Percentiles rank a stretch among this genome's conserved stretches.
Evolutionary conservation across 2,888 invertebrate genomes (phyloP).

Genomic region (Drosophila pegasa): DNA sequence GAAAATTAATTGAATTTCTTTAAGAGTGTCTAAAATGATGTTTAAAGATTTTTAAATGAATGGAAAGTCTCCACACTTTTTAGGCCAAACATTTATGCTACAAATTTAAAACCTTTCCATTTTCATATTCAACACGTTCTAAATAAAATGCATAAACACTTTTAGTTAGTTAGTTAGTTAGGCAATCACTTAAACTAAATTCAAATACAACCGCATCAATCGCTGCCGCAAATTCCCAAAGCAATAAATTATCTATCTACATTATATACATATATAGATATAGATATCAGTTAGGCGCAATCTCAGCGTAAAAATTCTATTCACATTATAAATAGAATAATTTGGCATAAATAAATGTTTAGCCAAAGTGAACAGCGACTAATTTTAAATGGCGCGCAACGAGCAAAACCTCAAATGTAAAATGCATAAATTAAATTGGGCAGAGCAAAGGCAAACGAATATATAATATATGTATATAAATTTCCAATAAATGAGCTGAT

Average conservation of each 20-base stretch:
- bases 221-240: constrained; percentile 26
- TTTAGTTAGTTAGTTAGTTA: not conserved
- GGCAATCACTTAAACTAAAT: constrained; percentile 15
- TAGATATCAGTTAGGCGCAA: constrained; percentile 19
- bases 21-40: not conserved
- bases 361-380: constrained; percentile 43
- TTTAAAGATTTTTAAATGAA: too few species aligned
- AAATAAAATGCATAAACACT: not conserved
- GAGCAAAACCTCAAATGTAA: constrained; percentile 42
- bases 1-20: not conserved
- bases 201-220: constrained; percentile 22
- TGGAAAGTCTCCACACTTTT: too few species aligned
- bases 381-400: constrained; percentile 46
- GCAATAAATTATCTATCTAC: constrained; percentile 23
- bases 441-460: constrained; percentile 14
- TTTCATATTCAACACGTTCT: not conserved
- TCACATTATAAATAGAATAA: constrained; percentile 23
- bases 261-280: not conserved
- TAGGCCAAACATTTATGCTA: too few species aligned
- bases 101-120: not conserved
- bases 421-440: constrained; percentile 58
- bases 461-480: constrained; percentile 4
- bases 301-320: constrained; percentile 17
- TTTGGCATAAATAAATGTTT: constrained; percentile 56
- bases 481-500: constrained; percentile 28